Base-by-base conservation (phyloP, 1,140 invertebrate genomes). In the Drosophila triauraria region DNA sequence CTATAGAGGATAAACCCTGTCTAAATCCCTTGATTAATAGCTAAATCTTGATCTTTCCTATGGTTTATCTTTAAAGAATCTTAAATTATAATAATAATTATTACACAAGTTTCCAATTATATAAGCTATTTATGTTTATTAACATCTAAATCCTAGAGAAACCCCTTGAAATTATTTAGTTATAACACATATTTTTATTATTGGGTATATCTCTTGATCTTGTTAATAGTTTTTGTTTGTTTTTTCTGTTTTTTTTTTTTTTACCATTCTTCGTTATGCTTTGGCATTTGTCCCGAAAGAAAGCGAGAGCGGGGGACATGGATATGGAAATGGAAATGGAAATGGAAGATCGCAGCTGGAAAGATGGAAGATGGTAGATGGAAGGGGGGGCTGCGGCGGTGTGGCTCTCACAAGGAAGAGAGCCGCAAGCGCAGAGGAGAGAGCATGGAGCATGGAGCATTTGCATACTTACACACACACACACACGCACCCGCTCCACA, bases 291-390 rank as follows among this genome's bases (percentile, higher is more conserved):
- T 75, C 54, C 42, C 47, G 67, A 87, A 86, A 87, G 83, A 87
- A 87, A 87, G 83, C 84, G 83, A 86, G 75, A 87, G 84, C 84
- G 79, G 76, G 70, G 57, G 67, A 68, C 38, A 27, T 54, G 46
- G 63, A 27, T 53, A 53, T 69, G 63, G 63, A 53, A 53, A 72
- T 72, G 53, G 27, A 46, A 56, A 43, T 71, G 17, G 20, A 46
- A 56, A 43, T 71, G 17, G 54, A 42, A 25, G 25, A 38, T 15
- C 30, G 38, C 54, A 17, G 38, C n/a, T 20, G 48, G 48, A 12
- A 9, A 69, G 63, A 70, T 84, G 72, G 47, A n/a, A 44, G 77
- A 65, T 65, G 75, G 20, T 20, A 20, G 20, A 27, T 32, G 20
- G 42, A 17, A 27, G 42, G 42, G 43, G 35, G 38, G 42, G 17